phyloP scores from a whole-genome alignment of 2,888 invertebrate species.

The Pristionchus fissidentatus region DNA sequence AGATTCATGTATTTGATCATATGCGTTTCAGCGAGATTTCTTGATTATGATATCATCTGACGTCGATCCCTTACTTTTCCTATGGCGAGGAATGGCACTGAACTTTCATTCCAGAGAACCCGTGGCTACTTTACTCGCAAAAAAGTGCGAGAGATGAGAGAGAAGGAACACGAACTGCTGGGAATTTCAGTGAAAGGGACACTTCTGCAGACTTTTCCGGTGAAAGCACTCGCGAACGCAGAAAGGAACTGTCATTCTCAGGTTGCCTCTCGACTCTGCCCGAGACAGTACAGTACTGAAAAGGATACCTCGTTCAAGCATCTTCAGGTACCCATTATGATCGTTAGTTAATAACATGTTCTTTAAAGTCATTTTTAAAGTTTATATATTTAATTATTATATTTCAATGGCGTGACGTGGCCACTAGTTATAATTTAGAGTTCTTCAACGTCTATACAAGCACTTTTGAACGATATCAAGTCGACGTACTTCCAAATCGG shows the following conservation, averaged over 20 bases:
- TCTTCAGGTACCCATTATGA: too few relatives aligned
- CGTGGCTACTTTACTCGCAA: constrained; percentile 67
- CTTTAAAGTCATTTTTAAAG: too few relatives aligned
- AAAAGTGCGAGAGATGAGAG: constrained; percentile 59
- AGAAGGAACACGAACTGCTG: constrained; percentile 57
- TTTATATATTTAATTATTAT: not conserved
- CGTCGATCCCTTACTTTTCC: too few relatives aligned
- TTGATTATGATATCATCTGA: not conserved
- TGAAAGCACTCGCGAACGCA: not conserved
- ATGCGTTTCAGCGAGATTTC: too few relatives aligned
- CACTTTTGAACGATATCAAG: not conserved
- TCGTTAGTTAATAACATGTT: not conserved
- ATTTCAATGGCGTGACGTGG: not conserved
- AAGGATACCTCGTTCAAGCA: not conserved
- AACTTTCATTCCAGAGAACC: constrained; percentile 58
- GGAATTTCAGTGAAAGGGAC: constrained; percentile 57
- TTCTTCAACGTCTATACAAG: not conserved
- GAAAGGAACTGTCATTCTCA: not conserved
- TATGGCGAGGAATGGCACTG: not conserved
- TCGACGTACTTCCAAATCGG: constrained; percentile 16
- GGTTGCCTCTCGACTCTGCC: not conserved
- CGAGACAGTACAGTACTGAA: constrained; percentile 1
- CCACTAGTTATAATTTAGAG: not conserved
- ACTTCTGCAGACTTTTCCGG: not conserved
- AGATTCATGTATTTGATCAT: too few relatives aligned